Percentiles rank a stretch among this genome's conserved stretches.
Conservation (phyloP, 2,797 vertebrate genomes). For the Manis pentadactyla region DNA sequence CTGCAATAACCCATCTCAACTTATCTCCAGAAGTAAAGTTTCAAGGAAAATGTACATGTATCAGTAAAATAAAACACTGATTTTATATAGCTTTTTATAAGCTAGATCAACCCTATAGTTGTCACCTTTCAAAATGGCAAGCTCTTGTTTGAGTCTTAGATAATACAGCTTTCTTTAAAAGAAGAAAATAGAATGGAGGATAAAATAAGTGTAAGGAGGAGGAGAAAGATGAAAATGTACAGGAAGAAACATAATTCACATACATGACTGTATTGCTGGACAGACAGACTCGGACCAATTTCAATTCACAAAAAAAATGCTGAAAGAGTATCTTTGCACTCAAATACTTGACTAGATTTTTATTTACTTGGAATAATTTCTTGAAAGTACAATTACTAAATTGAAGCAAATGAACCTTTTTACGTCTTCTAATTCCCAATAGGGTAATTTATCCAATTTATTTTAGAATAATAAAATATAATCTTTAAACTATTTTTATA, state of each 20-base stretch:
- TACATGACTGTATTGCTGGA: background rate
- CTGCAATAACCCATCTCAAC: background rate
- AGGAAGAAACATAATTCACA: background rate
- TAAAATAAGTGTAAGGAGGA: background rate
- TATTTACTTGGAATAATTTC: constrained; percentile 34
- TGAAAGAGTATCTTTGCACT: background rate
- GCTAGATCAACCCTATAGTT: background rate
- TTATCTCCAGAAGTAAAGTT: background rate
- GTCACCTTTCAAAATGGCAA: background rate
- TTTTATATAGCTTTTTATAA: background rate
- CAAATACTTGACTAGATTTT: background rate
- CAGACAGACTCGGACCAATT: background rate
- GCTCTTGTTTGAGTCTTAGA: background rate
- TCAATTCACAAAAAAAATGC: background rate
- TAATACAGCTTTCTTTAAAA: background rate
- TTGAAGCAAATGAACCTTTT: background rate
- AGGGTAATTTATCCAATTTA: background rate
- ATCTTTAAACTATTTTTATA: no score
- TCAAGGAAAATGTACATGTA: background rate
- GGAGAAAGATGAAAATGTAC: background rate
- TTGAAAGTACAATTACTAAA: background rate
- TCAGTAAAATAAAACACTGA: background rate
- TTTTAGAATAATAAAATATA: no score
- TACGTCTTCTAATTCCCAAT: background rate
- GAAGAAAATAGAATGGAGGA: background rate